phyloP scores from a whole-genome alignment of 2,888 invertebrate genomes.

The Acholoe squamosa region DNA sequence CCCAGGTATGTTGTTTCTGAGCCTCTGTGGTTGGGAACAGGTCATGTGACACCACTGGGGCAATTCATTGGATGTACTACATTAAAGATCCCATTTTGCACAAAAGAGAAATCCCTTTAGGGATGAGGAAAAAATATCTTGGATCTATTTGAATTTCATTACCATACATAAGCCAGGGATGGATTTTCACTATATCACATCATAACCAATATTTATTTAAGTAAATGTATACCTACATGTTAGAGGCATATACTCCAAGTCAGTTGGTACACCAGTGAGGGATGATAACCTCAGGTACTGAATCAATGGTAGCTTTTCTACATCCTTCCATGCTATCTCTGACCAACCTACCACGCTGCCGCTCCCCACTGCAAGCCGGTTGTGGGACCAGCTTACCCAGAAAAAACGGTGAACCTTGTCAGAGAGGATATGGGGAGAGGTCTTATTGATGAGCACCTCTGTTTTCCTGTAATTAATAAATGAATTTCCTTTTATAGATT shows the following conservation, averaged over 20 bases:
- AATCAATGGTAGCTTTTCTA: neutral
- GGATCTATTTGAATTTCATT: no score
- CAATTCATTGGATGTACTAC: no score
- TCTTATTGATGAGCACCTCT: neutral
- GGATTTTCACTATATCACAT: no score
- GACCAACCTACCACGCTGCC: neutral
- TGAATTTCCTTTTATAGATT: no score
- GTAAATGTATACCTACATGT: conserved; percentile 41
- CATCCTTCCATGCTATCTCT: neutral
- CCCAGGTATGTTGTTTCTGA: no score
- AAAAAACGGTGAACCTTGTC: neutral
- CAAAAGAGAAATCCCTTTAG: no score
- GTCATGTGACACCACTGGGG: no score
- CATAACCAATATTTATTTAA: no score
- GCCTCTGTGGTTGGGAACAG: no score
- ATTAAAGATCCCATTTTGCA: no score
- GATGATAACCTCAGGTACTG: conserved; percentile 42
- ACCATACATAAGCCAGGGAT: no score
- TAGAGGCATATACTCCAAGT: neutral
- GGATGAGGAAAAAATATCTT: no score
- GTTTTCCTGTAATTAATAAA: neutral
- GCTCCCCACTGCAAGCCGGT: neutral
- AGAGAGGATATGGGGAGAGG: neutral
- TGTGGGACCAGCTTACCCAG: conserved; percentile 46
- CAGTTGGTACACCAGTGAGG: neutral